Percentiles rank a stretch among this genome's conserved stretches.
phyloP scores from a whole-genome alignment of 1,140 invertebrate genomes.

The Himalopsyche phryganea region DNA sequence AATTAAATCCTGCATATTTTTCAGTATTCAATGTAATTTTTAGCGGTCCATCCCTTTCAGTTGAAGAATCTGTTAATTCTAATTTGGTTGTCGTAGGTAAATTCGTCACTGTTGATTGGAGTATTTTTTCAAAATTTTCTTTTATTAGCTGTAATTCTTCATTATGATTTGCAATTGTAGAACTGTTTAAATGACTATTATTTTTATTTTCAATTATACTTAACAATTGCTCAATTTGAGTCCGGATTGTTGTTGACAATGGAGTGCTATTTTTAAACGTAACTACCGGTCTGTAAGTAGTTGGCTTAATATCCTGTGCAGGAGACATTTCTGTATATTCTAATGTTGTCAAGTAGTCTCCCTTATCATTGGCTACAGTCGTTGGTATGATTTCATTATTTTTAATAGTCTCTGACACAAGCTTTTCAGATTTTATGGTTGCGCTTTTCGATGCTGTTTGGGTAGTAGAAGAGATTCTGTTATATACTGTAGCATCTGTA shows the following conservation, averaged over 20 bases:
- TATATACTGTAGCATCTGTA: no score
- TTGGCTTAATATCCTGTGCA: constrained; percentile 8
- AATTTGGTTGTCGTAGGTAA: constrained; percentile 1
- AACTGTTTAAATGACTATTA: neutral
- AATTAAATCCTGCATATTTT: constrained; percentile 23
- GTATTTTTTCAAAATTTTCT: neutral
- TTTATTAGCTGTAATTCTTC: neutral
- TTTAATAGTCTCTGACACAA: no score
- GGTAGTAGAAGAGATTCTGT: no score
- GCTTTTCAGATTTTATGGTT: no score
- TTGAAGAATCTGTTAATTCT: constrained; percentile 2
- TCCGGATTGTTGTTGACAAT: neutral
- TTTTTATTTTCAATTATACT: no score
- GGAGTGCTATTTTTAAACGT: constrained; percentile 8
- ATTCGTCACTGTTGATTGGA: neutral
- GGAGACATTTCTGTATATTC: neutral
- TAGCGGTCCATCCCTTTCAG: constrained; percentile 28
- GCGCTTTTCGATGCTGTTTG: no score
- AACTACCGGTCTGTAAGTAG: constrained; percentile 20
- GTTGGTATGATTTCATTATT: no score
- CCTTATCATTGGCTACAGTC: no score
- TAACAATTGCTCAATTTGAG: no score
- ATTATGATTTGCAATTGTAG: neutral
- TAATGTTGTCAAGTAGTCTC: neutral
- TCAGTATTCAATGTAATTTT: constrained; percentile 31